phyloP scores from a whole-genome alignment of 2,113 vertebrate genomes.

The Craseonycteris thonglongyai region DNA sequence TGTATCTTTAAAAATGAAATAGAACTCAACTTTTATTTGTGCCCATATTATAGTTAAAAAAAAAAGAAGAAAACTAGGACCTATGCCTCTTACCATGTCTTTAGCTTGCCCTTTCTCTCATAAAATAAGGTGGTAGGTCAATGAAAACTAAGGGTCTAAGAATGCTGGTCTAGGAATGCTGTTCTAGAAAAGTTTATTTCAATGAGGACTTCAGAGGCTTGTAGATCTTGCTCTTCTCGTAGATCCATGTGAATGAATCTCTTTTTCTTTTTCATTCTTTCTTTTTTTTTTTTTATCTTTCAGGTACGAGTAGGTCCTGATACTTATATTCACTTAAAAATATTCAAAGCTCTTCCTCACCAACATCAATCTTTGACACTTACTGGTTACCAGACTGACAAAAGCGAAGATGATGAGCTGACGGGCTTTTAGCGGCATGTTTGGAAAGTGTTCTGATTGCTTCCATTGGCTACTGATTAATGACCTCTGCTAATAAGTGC shows the following conservation, averaged over 20 bases:
- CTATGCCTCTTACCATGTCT: neutral
- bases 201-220: neutral
- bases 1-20: neutral
- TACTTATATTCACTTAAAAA: conserved; percentile 76
- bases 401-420: conserved; percentile 79
- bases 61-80: neutral
- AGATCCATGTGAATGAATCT: neutral
- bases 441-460: neutral
- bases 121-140: neutral
- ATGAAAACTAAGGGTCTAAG: neutral
- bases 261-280: rapidly evolving
- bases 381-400: conserved; percentile 70
- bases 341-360: conserved; percentile 75
- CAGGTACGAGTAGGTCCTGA: conserved; percentile 83
- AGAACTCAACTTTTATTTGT: neutral
- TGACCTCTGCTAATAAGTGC: neutral
- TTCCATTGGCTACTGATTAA: neutral
- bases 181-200: neutral
- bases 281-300: conserved; percentile 24
- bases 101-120: neutral
- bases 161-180: neutral
- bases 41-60: neutral
- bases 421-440: conserved; percentile 73
- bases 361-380: conserved; percentile 59
- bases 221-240: neutral